Base-by-base conservation (phyloP, 2,888 invertebrate species). In the Pherbina coryleti region DNA sequence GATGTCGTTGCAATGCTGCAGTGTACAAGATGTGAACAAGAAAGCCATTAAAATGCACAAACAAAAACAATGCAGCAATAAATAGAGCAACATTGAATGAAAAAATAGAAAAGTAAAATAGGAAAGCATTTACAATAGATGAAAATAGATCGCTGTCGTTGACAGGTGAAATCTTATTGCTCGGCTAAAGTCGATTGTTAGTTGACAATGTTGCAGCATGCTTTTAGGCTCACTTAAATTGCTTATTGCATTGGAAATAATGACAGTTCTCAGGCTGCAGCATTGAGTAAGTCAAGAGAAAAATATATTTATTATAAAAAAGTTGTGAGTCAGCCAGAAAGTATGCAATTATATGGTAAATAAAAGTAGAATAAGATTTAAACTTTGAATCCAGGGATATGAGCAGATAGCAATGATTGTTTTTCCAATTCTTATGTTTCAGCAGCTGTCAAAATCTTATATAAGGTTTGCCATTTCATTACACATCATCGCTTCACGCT, bases 131-230 rank as follows among this genome's bases (percentile, higher is more conserved):
- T 44, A 25, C 67, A 67, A 44, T 49, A 51, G 69, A 69, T 22
- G 51, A 69, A 69, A 69, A 69, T 69, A 51, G 51, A 69, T 69
- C 51, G 69, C 49, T 69, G 69, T 69, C 25, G 69, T 49, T 51
- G 67, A 67, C 67, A 67, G 67, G 67, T 37, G 37, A 44, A 67
- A 19, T 67, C 28, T 14, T 51, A 51, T 69, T 51, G 3, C 51
- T 11, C 14, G 49, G 0, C 69, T 44, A 1, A 25, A 51, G 69
- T 22, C 51, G 69, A 69, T 69, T 51, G 28, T 11, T 28, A 19
- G 17, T 51, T 49, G 49, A 69, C 49, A 69, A 28, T 31, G 25
- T 28, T 28, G 17, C 51, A 28, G 51, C 69, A 49, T 28, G 49
- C 25, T 69, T 69, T 49, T n/a, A 69, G 51, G 69, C 22, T 8